phyloP scores from a whole-genome alignment of 2,113 vertebrate species.

The Panthera leo region DNA sequence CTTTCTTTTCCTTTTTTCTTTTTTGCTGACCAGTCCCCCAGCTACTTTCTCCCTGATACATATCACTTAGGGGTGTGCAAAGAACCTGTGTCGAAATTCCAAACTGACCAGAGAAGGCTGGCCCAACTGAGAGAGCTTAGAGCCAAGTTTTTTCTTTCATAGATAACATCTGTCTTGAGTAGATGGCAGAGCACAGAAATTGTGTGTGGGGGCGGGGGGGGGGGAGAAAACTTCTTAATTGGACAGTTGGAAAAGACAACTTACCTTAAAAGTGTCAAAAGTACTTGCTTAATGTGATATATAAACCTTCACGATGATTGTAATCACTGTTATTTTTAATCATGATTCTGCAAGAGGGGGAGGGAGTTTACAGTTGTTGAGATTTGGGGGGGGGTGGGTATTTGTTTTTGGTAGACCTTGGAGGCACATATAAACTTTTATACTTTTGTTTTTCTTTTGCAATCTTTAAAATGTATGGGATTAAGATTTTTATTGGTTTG shows the following conservation, averaged over 20 bases:
- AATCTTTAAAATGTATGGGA: conserved; percentile 60
- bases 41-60: conserved; percentile 86
- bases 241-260: not conserved
- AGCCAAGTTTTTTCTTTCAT: conserved; percentile 89
- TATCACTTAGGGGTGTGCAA: conserved; percentile 90
- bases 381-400: not conserved
- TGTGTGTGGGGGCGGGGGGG: not conserved
- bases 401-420: conserved; percentile 53
- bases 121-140: conserved; percentile 86
- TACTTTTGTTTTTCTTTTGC: conserved; percentile 65
- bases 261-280: conserved; percentile 58
- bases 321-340: conserved; percentile 42
- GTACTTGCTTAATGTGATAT: conserved; percentile 43
- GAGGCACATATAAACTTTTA: conserved; percentile 70
- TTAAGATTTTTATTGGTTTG: conserved; percentile 70
- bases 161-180: conserved; percentile 55
- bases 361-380: not conserved
- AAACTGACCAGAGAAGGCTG: conserved; percentile 82
- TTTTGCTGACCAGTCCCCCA: conserved; percentile 87
- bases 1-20: conserved; percentile 78
- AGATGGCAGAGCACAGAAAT: conserved; percentile 35
- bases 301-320: conserved; percentile 26
- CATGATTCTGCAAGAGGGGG: conserved; percentile 15
- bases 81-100: conserved; percentile 83
- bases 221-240: conserved; percentile 14